Percentiles rank a stretch among this genome's conserved stretches.
phyloP scores from a whole-genome alignment of 1,140 invertebrate species.

The Gerris buenoi region DNA sequence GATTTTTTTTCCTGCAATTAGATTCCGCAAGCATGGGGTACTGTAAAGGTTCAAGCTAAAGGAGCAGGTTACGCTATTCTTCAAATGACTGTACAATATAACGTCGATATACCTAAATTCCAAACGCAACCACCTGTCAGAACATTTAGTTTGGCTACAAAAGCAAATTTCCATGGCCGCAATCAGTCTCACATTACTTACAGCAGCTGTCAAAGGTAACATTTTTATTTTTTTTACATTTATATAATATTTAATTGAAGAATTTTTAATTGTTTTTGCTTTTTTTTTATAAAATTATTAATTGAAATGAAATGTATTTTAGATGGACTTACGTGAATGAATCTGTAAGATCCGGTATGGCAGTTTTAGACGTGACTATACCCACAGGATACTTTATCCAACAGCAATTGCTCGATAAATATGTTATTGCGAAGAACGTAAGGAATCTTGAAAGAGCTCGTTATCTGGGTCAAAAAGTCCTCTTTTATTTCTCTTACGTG shows the following conservation, averaged over 20 bases:
- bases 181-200: conserved; percentile 87
- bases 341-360: conserved; percentile 71
- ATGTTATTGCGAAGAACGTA: conserved; percentile 57
- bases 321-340: conserved; percentile 66
- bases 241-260: not conserved
- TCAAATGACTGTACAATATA: conserved; percentile 88
- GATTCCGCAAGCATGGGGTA: conserved; percentile 85
- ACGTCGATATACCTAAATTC: conserved; percentile 75
- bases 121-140: conserved; percentile 66
- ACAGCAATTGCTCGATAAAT: conserved; percentile 72
- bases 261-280: not conserved
- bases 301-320: not conserved
- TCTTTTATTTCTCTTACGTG: conserved; percentile 92
- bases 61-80: conserved; percentile 82
- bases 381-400: conserved; percentile 89
- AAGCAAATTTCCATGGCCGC: conserved; percentile 63
- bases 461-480: conserved; percentile 61
- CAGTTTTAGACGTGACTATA: conserved; percentile 77
- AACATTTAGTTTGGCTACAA: conserved; percentile 55
- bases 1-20: too few species aligned
- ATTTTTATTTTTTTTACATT: conserved; percentile 5
- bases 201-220: conserved; percentile 61
- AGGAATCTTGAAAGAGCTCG: conserved; percentile 69
- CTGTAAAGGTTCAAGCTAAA: conserved; percentile 72
- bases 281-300: not conserved